A percentile compares a stretch with the other conserved stretches of the same genome.
Evolutionary conservation across 2,797 vertebrate genomes (phyloP).

Genomic region (Chelon labrosus): DNA sequence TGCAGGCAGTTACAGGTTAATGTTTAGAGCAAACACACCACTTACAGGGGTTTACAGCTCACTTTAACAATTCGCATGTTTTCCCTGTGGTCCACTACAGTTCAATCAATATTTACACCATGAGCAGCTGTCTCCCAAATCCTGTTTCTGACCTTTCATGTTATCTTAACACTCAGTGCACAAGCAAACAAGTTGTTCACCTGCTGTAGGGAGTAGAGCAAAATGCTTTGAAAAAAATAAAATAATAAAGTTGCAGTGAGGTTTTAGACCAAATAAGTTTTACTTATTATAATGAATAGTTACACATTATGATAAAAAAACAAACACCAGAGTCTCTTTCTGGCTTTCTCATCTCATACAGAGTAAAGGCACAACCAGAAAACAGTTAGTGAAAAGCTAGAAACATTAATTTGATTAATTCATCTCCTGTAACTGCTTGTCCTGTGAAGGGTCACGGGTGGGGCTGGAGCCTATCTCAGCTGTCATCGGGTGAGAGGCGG

Average conservation of each 20-base stretch:
- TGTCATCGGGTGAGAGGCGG: too few species aligned
- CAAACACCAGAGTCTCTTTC: too few species aligned
- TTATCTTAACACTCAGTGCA: slow-evolving; percentile 28
- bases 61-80: slow-evolving; percentile 69
- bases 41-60: slow-evolving; percentile 61
- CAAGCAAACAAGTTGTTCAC: slow-evolving; percentile 48
- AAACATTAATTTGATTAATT: background rate
- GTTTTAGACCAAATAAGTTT: background rate
- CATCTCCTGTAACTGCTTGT: too few species aligned
- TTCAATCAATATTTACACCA: slow-evolving; percentile 76
- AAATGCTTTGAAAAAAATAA: background rate
- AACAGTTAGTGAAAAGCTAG: background rate
- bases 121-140: slow-evolving; percentile 65
- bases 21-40: slow-evolving; percentile 66
- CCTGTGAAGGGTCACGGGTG: too few species aligned
- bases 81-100: slow-evolving; percentile 60
- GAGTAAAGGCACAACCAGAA: background rate
- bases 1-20: slow-evolving; percentile 64
- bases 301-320: too few species aligned
- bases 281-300: too few species aligned
- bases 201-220: slow-evolving; percentile 11
- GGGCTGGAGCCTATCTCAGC: too few species aligned
- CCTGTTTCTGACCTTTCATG: slow-evolving; percentile 65
- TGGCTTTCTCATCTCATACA: background rate
- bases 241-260: slow-evolving; percentile 3